Evolutionary conservation across 2,797 vertebrate genomes (phyloP), one percentile per base, ranked within the genome.

Genomic region (Tympanoctomys barrerae): DNA sequence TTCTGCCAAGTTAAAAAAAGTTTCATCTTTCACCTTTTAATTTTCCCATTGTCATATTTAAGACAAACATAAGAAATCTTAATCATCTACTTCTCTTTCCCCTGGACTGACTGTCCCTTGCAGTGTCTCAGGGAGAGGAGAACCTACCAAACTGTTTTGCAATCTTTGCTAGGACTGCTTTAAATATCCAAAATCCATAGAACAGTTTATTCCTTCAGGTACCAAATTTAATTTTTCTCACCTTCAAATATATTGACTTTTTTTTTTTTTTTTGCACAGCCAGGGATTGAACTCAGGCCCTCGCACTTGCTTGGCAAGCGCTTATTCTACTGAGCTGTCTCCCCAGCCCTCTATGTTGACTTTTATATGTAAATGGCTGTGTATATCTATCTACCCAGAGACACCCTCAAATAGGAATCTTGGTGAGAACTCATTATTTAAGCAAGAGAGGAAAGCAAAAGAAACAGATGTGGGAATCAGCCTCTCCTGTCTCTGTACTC

Each of bases 171-270:
- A 26, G 5, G 52, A 57, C 9, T 90, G 19, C 90, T 89, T 93
- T 93, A 54, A 64, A 5, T 54, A 46, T 11, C n/a, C 11, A 39
- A 87, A 93, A 91, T 5, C 62, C 62, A 87, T 83, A 28, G 79
- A 90, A 19, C 24, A 90, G 1, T 78, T 71, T 14, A 12, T 91
- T 68, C 5, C 85, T 93, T 89, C 36, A 66, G 28, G 81, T 66
- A 85, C 14, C 77, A 21, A 77, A 46, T 90, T 90, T 64, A 77
- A 49, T 61, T 52, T 77, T 93, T 82, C 87, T 86, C 42, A 68
- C 46, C 22, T 42, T 94, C 19, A 24, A 26, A 2, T 94, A 33
- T 33, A 61, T 75, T 84, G 31, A 85, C n/a, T 95, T 81, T 81
- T 94, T 49, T 49, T 49, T 4, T 49, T 49, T 49, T 49, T 49